Conservation (phyloP, 2,113 vertebrate genomes). For the Coptodon rendalli region DNA sequence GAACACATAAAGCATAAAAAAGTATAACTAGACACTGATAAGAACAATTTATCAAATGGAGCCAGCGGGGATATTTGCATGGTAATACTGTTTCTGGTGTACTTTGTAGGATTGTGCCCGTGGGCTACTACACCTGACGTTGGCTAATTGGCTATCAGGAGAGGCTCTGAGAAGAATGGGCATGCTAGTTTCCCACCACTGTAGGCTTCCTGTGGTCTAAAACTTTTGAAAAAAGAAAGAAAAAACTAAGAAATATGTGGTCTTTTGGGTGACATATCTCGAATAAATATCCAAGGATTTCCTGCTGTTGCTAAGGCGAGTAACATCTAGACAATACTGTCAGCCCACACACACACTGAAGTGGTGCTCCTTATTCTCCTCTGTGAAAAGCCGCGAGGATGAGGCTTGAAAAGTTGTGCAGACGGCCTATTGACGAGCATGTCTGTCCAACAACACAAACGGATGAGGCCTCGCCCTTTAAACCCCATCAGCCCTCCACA, state of each 20-base stretch:
- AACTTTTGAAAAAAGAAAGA: background rate
- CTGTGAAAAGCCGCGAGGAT: constrained; percentile 30
- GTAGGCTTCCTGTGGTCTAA: background rate
- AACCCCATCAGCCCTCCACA: background rate
- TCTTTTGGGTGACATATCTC: background rate
- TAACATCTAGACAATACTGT: background rate
- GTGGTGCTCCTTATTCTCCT: constrained; percentile 22
- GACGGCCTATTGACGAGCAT: constrained; percentile 40
- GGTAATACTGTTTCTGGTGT: constrained; percentile 9
- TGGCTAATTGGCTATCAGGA: constrained; percentile 59
- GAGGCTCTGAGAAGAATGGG: constrained; percentile 38
- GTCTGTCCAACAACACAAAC: constrained; percentile 39
- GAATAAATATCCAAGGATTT: background rate
- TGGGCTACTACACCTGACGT: constrained; percentile 27
- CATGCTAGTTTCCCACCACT: constrained; percentile 26
- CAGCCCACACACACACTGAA: constrained; percentile 48
- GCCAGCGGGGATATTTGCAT: constrained; percentile 42
- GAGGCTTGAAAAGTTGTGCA: constrained; percentile 34
- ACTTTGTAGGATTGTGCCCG: constrained; percentile 34
- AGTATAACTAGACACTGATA: constrained; percentile 22
- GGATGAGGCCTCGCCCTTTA: background rate
- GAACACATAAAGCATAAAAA: constrained; percentile 2
- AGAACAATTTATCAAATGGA: constrained; percentile 26
- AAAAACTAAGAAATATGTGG: background rate
- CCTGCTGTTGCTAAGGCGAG: background rate